A percentile compares a stretch with the other conserved stretches of the same genome.
Evolutionary conservation across 2,113 vertebrate genomes (phyloP).

Genomic region (Alethe castanea): DNA sequence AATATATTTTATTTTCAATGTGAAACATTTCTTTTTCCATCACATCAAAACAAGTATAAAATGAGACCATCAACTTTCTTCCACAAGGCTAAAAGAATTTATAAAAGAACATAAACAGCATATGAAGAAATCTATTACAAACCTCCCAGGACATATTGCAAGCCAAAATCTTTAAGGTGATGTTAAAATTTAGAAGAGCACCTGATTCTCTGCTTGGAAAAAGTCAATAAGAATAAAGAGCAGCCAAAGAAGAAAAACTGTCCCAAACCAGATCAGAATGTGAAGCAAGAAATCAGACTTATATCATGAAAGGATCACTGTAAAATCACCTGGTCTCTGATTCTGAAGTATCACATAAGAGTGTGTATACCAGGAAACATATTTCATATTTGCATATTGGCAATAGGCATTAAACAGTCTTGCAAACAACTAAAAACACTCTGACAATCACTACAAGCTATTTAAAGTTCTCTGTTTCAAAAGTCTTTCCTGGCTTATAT

Average conservation of each 20-base stretch:
- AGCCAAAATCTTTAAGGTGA: conserved; percentile 12
- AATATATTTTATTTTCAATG: not conserved
- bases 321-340: not conserved
- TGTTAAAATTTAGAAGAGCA: not conserved
- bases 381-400: not conserved
- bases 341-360: not conserved
- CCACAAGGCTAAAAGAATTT: not conserved
- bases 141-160: not conserved
- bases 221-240: not conserved
- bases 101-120: not conserved
- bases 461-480: not conserved
- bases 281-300: not conserved
- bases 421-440: not conserved
- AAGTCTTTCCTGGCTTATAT: not conserved
- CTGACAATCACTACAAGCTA: not conserved
- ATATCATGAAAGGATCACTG: not conserved
- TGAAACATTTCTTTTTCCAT: not conserved
- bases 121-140: not conserved
- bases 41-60: not conserved
- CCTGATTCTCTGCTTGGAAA: not conserved
- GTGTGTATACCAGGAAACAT: not conserved
- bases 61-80: not conserved
- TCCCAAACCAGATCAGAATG: not conserved
- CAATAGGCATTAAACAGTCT: not conserved
- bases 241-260: not conserved